Conservation (phyloP, 2,797 vertebrate species). For the Myioborus melanocephalus region DNA sequence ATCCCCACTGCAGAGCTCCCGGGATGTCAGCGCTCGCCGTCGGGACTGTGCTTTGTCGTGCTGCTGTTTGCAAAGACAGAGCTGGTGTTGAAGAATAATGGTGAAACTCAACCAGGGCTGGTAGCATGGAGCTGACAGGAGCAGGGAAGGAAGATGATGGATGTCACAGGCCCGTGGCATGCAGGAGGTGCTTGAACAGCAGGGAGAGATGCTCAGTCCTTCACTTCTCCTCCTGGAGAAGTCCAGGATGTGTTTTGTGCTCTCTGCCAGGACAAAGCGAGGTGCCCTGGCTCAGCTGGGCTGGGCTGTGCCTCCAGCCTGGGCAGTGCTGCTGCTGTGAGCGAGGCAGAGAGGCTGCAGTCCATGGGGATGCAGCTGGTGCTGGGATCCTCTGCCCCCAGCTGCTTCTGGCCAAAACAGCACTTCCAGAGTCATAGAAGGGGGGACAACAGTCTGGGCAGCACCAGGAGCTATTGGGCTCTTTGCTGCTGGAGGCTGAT, state of each 20-base stretch:
- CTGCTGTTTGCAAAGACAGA: neutral
- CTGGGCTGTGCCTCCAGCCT: neutral
- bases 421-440: neutral
- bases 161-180: fast-evolving
- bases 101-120: fast-evolving
- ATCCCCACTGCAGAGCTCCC: fast-evolving
- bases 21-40: fast-evolving
- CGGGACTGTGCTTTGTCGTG: neutral
- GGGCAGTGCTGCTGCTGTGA: neutral
- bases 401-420: neutral
- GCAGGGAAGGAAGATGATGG: neutral
- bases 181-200: neutral
- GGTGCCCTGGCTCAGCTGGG: neutral
- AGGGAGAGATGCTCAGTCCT: neutral
- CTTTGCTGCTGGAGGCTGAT: neutral
- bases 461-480: neutral
- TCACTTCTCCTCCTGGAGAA: neutral
- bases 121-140: neutral
- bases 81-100: neutral
- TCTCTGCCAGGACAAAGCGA: neutral
- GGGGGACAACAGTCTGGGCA: fast-evolving
- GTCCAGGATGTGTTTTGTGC: neutral
- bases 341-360: neutral
- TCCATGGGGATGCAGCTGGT: fast-evolving
- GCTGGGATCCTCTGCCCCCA: neutral